phyloP scores from a whole-genome alignment of 2,888 invertebrate species.

The Acleris emargana region DNA sequence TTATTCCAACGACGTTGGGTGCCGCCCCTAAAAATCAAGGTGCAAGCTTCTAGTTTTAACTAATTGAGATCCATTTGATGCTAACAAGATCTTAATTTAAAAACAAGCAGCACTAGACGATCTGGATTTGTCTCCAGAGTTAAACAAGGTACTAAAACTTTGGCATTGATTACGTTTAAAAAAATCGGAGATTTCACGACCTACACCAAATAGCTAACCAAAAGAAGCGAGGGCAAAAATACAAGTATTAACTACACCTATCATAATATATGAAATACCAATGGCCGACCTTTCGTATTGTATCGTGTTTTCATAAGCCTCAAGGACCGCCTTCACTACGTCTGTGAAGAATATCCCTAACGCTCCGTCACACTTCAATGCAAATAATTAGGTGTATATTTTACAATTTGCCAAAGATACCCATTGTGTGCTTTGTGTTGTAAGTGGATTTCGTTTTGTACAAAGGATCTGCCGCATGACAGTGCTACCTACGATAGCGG shows the following conservation, averaged over 20 bases:
- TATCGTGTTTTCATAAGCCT: constrained; percentile 78
- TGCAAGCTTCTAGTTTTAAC: constrained; percentile 19
- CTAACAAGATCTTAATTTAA: neutral
- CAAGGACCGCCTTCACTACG: constrained; percentile 70
- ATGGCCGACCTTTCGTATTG: constrained; percentile 58
- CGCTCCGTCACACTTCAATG: constrained; percentile 72
- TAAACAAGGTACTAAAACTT: too few relatives aligned
- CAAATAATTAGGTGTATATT: constrained; percentile 81
- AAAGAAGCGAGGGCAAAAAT: constrained; percentile 39
- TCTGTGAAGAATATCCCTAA: constrained; percentile 59
- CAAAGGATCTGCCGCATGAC: constrained; percentile 72
- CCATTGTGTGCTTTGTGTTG: constrained; percentile 72
- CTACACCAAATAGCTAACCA: constrained; percentile 14
- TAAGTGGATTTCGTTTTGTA: constrained; percentile 76
- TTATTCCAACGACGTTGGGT: constrained; percentile 36
- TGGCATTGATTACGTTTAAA: too few relatives aligned
- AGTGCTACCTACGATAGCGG: constrained; percentile 61
- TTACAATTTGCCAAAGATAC: constrained; percentile 81
- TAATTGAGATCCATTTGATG: constrained; percentile 1
- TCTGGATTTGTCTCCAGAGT: too few relatives aligned
- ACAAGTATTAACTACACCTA: constrained; percentile 58
- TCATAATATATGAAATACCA: constrained; percentile 56
- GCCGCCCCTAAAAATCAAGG: constrained; percentile 32
- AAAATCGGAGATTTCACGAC: neutral
- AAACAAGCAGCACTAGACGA: neutral